These are phyloP conservation scores for Anagyrus pseudococci DNA, from an alignment of 2,888 invertebrate genomes.

Conservation along the genomic window DNA sequence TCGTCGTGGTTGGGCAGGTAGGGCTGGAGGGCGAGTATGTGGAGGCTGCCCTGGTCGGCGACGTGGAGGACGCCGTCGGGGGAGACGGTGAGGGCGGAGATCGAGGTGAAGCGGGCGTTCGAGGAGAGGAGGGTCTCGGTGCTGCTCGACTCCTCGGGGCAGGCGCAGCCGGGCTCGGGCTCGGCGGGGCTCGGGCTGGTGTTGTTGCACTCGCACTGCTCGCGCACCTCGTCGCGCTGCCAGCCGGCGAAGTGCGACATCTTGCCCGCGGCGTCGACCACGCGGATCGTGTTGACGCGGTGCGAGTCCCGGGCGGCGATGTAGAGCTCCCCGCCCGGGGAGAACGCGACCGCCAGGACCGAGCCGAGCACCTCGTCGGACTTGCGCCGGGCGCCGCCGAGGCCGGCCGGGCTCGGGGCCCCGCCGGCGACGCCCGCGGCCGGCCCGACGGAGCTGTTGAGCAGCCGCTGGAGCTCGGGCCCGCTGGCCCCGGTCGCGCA, in stretches of 20 bases:
- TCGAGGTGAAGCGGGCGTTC: slow-evolving; percentile 87
- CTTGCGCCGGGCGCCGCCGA: slow-evolving; percentile 50
- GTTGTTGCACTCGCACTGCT: slow-evolving; percentile 46
- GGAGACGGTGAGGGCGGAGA: slow-evolving; percentile 90
- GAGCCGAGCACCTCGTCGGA: slow-evolving; percentile 80
- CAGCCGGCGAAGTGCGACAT: slow-evolving; percentile 93
- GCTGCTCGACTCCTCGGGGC: slow-evolving; percentile 75
- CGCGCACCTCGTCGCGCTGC: slow-evolving; percentile 66
- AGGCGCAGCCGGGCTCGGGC: slow-evolving; percentile 65
- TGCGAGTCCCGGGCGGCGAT: slow-evolving; percentile 93
- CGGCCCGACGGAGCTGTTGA: slow-evolving; percentile 52
- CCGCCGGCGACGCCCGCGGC: background rate
- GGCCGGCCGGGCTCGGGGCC: background rate
- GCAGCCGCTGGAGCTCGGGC: slow-evolving; percentile 48
- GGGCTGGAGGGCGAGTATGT: slow-evolving; percentile 84
- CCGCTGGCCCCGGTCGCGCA: slow-evolving; percentile 72
- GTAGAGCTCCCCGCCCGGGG: slow-evolving; percentile 89
- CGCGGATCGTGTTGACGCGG: slow-evolving; percentile 80
- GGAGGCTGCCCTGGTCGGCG: slow-evolving; percentile 91
- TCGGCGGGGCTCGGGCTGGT: background rate
- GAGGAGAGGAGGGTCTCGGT: slow-evolving; percentile 87
- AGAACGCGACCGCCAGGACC: slow-evolving; percentile 87
- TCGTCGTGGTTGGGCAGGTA: slow-evolving; percentile 87
- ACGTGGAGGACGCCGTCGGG: slow-evolving; percentile 96
- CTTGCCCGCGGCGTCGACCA: slow-evolving; percentile 88